A percentile compares a stretch with the other conserved stretches of the same genome.
Evolutionary conservation across 2,888 invertebrate species (phyloP).

Genomic region (Cerastis leucographa): DNA sequence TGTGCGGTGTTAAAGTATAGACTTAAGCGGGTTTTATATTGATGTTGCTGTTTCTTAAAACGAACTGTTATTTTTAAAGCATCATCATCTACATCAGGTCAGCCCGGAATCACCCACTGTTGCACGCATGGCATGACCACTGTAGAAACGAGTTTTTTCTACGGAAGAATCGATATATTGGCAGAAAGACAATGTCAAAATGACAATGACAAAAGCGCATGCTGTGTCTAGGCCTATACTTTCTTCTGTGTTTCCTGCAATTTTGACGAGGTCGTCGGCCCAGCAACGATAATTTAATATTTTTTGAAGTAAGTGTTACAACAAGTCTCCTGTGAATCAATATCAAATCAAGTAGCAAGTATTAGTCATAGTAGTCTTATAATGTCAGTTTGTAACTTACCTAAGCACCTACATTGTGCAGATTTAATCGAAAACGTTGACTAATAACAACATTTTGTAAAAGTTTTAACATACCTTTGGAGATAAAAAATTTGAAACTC

Average conservation of each 20-base stretch:
- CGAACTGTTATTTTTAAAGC: background rate
- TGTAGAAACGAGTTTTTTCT: too few relatives aligned
- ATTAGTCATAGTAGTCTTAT: background rate
- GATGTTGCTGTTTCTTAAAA: background rate
- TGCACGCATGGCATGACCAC: too few relatives aligned
- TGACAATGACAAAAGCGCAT: too few relatives aligned
- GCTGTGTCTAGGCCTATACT: too few relatives aligned
- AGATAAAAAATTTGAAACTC: too few relatives aligned
- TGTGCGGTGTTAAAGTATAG: constrained; percentile 17
- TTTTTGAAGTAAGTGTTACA: too few relatives aligned
- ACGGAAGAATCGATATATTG: too few relatives aligned
- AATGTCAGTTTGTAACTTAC: background rate
- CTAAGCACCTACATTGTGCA: background rate
- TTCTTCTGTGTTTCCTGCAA: too few relatives aligned
- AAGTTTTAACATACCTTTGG: too few relatives aligned
- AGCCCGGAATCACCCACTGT: background rate
- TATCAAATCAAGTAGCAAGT: background rate
- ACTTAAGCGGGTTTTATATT: constrained; percentile 32
- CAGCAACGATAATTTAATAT: background rate
- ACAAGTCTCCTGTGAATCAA: background rate
- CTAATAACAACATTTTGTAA: background rate
- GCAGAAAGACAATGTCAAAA: too few relatives aligned
- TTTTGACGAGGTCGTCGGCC: background rate
- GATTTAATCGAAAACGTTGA: background rate
- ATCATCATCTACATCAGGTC: background rate